Evolutionary conservation across 2,797 vertebrate species (phyloP), one percentile per base, ranked within the genome.

Genomic region (Danio kyathit): DNA sequence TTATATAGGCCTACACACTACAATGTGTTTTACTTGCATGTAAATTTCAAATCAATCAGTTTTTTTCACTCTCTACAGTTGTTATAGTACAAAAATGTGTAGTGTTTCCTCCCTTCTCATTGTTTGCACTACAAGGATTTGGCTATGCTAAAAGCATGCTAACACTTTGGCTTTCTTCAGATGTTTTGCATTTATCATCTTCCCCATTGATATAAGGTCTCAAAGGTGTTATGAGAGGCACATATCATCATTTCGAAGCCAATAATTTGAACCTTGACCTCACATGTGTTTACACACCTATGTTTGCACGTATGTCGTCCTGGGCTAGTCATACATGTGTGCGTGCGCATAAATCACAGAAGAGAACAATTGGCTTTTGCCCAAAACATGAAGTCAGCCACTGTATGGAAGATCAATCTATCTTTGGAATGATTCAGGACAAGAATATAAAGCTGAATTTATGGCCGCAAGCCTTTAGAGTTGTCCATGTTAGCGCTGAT

Each of bases 401-500:
- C 69, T 65, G 60, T 65, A 73, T 80, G 52, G 54, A 80, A 46
- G 43, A 54, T 67, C 43, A 19, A 43, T 29, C 66, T 59, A 49
- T 77, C 14, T 16, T 43, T 48, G 61, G 73, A 82, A 67, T 73
- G 70, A 72, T 80, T 66, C 65, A 76, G 83, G 73, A 48, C 19
- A 16, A 56, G 69, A 73, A 64, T 46, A 78, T 80, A 69, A 81
- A 74, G 61, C 52, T 67, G 21, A 40, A 76, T 86, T 83, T 83
- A 86, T 76, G 74, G 65, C 63, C 3, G 7, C 72, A 76, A 82
- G 83, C 81, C 71, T 44, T 83, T 80, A 12, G 61, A 82, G 73
- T 87, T 57, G 85, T 48, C 84, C 57, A 38, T 87, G 85, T 74
- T 76, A 84, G 82, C 73, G 13, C 51, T 48, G 11, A 60, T 66